Evolutionary conservation across 1,140 invertebrate genomes (phyloP), one percentile per base, ranked within the genome.

Genomic region (Schlechtendalia chinensis): DNA sequence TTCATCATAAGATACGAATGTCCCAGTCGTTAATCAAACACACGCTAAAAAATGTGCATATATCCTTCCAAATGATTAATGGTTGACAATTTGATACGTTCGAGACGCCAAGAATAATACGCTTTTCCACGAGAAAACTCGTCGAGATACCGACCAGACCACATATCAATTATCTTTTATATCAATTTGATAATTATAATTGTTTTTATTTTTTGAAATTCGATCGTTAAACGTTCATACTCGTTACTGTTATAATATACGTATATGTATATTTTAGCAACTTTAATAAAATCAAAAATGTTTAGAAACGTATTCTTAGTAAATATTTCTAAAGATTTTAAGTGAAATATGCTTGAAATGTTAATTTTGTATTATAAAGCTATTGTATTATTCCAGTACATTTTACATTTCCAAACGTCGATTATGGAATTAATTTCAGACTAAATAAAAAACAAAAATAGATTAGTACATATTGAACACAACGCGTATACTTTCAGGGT

Each of bases 11-110:
- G 8, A 45, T 59, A 29, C 45, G 5, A 12, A 16, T 47, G 19
- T 39, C 45, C 22, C 16, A 61, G 58, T 79, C 75, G 58, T 79
- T 79, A 59, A 79, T 79, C 75, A 79, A 79, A 79, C 75, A 79
- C 56, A 79, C 75, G 75, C 22, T 79, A 77, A 45, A 59, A 77
- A 45, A 79, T 47, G 24, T 63, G 58, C 32, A n/a, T 24, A 19
- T 54, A 79, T 50, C 39, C 32, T n/a, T 45, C 22, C 8, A 29
- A 50, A 79, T 79, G 75, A 79, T 79, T 79, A 79, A 79, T 79
- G 75, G 63, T 47, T 3, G n/a, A 12, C 58, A 79, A 50, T 79
- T 79, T 45, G 22, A 63, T 61, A 79, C 47, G 24, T 47, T 63
- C 56, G 16, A n/a, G 45, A 79, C 17, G 24, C 24, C 0, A 29